Evolutionary conservation across 2,888 invertebrate genomes (phyloP), one percentile per base, ranked within the genome.

Genomic region (Ennomos erosarius): DNA sequence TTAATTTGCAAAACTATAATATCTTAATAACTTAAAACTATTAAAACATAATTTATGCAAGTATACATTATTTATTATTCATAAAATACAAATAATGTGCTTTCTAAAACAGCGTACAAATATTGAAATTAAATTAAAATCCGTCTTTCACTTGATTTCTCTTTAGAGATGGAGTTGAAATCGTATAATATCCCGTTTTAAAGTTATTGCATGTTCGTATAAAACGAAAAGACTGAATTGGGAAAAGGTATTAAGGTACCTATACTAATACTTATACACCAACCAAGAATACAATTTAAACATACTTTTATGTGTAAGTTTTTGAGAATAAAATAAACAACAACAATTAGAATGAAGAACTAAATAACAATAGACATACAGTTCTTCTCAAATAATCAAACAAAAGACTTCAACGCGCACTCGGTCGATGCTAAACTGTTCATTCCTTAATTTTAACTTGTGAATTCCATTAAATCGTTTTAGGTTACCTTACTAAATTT

Each of bases 141-240:
- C 10, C 38, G 36, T 40, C 38, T 58, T 40, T 52, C 46, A 39
- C 48, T 58, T 50, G 54, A 54, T 54, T 59, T 59, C 54, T 54
- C 53, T 48, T 54, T n/a, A 16, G 34, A 34, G 39, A 33, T 16
- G 36, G 39, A 52, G 36, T 58, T 53, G 58, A 52, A 48, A 58
- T 48, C 51, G 47, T 38, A 42, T 52, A 48, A 10, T 16, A 53
- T 39, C 39, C 53, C 58, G 53, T 58, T 26, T 26, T 4, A 44
- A 53, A 53, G 6, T 12, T 13, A 10, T 35, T 11, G 39, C 9
- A 36, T 42, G 47, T 47, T 36, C 16, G 12, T 48, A 42, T 42
- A 46, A 36, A 51, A 10, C 33, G 43, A 44, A 36, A 40, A 34
- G 55, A 49, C 44, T 38, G 26, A 38, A n/a, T n/a, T n/a, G n/a